Evolutionary conservation across 2,113 vertebrate genomes (phyloP), one percentile per base, ranked within the genome.

Genomic region (Tragulus kanchil): DNA sequence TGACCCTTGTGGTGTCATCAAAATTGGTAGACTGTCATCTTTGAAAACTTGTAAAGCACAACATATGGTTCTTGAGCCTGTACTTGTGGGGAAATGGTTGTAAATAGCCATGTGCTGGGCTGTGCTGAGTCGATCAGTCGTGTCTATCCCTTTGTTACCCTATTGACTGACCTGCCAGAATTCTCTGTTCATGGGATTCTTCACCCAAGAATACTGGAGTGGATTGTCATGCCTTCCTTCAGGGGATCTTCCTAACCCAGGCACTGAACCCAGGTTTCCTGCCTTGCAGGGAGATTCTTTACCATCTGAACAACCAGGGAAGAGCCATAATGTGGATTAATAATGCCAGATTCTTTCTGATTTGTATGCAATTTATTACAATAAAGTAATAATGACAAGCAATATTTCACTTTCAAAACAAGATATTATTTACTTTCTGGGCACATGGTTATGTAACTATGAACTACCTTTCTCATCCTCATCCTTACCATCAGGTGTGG

Each of bases 371-470:
- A 85, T 50, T 73, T 81, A 62, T 62, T 85, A 67, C 10, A 78
- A 54, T 54, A 73, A 45, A 65, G 31, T 89, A 13, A 87, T 28
- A 61, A 56, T 9, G 2, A 79, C 42, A n/a, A 50, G 17, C 14
- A 83, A 83, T 15, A 15, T 28, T 83, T 90, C 23, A 75, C n/a
- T n/a, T n/a, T 67, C 36, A 73, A 91, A 90, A 93, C n/a, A 75
- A 67, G 42, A 52, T 52, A 31, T 78, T 52, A 52, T 48, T 77
- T 77, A 31, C 25, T 50, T 36, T 69, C 13, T 12, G 71, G n/a
- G 48, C 12, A 77, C 25, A 1, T 8, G 58, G 13, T 25, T 89
- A 12, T n/a, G 45, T 3, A 56, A 1, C 13, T 81, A 1, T 75
- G 42, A 69, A 25, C 8, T 48, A 3, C 21, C 62, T 81, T 85